These are phyloP conservation scores for Protonibea diacanthus DNA, from an alignment of 2,797 vertebrate genomes.

Conservation along the genomic window DNA sequence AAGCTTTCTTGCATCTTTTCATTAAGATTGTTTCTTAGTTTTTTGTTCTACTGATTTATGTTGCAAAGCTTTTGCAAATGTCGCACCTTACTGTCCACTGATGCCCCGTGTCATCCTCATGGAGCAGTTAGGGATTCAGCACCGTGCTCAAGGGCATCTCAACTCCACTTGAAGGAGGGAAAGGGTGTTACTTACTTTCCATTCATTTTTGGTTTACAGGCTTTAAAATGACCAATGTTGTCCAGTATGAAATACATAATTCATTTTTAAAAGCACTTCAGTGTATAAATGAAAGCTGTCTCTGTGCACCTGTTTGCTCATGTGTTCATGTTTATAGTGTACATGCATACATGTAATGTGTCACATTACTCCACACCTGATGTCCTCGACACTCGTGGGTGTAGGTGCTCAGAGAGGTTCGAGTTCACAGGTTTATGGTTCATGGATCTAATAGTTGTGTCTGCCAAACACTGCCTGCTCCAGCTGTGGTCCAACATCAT, in stretches of 20 bases:
- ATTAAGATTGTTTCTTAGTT: no score
- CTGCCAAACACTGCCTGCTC: constrained; percentile 9
- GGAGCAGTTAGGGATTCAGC: neutral
- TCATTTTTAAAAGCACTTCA: neutral
- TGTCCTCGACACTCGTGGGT: constrained; percentile 12
- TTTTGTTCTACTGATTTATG: no score
- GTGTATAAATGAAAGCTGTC: neutral
- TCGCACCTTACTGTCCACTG: neutral
- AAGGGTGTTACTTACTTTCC: constrained; percentile 6
- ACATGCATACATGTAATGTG: neutral
- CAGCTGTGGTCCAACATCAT: constrained; percentile 31
- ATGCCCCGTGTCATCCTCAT: neutral
- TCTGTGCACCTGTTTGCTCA: neutral
- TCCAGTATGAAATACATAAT: neutral
- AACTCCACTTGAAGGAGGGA: neutral
- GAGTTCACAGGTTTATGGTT: constrained; percentile 17
- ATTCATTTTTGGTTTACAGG: neutral
- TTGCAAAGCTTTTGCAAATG: neutral
- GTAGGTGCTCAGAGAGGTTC: constrained; percentile 13
- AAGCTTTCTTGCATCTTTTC: no score
- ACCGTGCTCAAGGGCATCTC: constrained; percentile 16
- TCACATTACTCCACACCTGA: constrained; percentile 33
- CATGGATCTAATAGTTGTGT: constrained; percentile 34
- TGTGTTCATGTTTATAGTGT: neutral
- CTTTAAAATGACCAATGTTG: neutral